Percentiles rank a stretch among this genome's conserved stretches.
phyloP scores from a whole-genome alignment of 2,888 invertebrate genomes.

The Cerastis rubricosa region DNA sequence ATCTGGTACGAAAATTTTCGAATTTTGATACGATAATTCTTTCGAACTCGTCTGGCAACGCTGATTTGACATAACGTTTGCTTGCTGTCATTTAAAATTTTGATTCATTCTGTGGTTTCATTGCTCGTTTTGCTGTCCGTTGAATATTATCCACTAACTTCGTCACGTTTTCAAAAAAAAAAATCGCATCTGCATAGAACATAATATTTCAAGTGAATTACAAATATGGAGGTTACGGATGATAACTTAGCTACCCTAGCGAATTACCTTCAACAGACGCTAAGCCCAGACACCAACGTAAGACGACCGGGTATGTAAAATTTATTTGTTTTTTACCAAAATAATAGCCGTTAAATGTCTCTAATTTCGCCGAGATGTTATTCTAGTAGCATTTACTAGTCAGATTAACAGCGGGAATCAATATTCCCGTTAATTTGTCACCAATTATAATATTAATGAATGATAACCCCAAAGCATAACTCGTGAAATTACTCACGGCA shows the following conservation, averaged over 20 bases:
- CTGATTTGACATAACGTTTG: not conserved
- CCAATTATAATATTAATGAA: not conserved
- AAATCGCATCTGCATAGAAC: not conserved
- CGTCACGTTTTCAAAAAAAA: conserved; percentile 21
- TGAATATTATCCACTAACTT: not conserved
- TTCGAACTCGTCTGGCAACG: no score
- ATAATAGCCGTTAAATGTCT: not conserved
- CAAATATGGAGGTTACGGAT: conserved; percentile 96
- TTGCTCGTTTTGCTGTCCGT: conserved; percentile 8
- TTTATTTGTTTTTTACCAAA: conserved; percentile 14
- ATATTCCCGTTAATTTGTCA: not conserved
- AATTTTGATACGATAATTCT: no score
- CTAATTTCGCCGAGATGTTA: not conserved
- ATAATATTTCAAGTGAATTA: not conserved
- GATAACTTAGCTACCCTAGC: conserved; percentile 95
- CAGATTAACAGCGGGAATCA: not conserved
- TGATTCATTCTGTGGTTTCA: not conserved
- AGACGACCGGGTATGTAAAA: conserved; percentile 94
- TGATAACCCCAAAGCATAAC: conserved; percentile 22
- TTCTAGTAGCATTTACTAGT: not conserved
- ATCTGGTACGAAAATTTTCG: no score
- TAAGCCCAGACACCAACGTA: conserved; percentile 95
- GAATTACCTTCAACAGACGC: conserved; percentile 96
- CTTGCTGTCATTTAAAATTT: not conserved
- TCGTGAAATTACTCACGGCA: not conserved